Conservation (phyloP, 2,113 vertebrate genomes). For the Himantopus leucocephalus region DNA sequence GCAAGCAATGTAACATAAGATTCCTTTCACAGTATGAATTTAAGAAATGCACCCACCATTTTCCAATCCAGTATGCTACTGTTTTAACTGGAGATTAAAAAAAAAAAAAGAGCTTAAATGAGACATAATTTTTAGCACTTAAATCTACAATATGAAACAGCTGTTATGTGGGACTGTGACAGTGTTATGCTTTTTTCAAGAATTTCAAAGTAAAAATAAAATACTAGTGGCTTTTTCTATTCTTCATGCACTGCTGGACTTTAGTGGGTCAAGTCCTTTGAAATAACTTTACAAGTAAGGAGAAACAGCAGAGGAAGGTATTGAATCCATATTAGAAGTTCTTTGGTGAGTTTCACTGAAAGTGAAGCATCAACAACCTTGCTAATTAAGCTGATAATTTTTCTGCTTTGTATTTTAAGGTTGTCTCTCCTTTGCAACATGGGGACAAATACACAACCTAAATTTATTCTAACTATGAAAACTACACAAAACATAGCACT, state of each 20-base stretch:
- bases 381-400: background rate
- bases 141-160: background rate
- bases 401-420: background rate
- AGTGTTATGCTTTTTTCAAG: background rate
- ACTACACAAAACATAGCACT: background rate
- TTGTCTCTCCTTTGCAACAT: background rate
- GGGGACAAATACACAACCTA: background rate
- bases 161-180: background rate
- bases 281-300: background rate
- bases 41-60: background rate
- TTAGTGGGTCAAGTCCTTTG: background rate
- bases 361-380: background rate
- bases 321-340: background rate
- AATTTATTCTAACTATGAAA: background rate
- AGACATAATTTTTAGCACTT: background rate
- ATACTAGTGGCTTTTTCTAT: background rate
- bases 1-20: background rate
- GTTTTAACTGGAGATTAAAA: background rate
- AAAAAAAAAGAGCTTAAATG: background rate
- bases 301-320: background rate
- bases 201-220: background rate
- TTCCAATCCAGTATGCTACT: background rate
- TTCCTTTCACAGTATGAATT: background rate
- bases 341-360: background rate
- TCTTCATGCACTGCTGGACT: background rate